Base-by-base conservation (phyloP, 2,797 vertebrate species). In the Pseudomugil gertrudae region DNA sequence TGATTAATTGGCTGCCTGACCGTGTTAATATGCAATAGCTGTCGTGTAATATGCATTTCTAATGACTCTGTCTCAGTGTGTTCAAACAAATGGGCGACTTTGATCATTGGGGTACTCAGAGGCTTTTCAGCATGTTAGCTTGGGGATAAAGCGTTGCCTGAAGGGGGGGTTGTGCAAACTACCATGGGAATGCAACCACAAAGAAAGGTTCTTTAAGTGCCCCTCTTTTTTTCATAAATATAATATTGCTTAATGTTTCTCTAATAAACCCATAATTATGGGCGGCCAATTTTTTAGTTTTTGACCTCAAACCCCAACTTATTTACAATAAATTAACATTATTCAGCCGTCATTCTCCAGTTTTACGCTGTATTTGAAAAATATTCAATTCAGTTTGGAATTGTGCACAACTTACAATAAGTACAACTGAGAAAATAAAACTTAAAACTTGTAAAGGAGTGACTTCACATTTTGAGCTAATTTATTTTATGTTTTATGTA, bases 21-120 rank as follows among this genome's bases (percentile, higher is more conserved):
- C 95, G 95, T 95, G 94, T 99, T 99, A 98, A 98, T 98, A 98
- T 98, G 96, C 97, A 95, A 93, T 95, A 95, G 94, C 94, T 94
- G 96, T 97, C 93, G 94, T 94, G 94, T 93, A 95, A 95, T 95
- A 95, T 96, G 96, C 96, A 97, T 98, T 96, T 96, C 95, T 98
- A 99, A 99, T 98, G 96, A 96, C 96, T 96, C 95, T 89, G 84
- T 95, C 95, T 95, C 91, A 91, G 92, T 95, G 88, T 93, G 94
- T 95, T 96, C 95, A 98, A 96, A 96, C 95, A 96, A 96, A 95
- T 95, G 92, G 94, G 93, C 86, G 83, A 88, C 92, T 94, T 94
- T 93, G 92, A 94, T 94, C 92, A 92, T 89, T 61, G 83, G 88
- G 88, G 87, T 87, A 84, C 86, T 90, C 79, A 74, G 87, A 91